Evolutionary conservation across 2,888 invertebrate genomes (phyloP).

Genomic region (Teinopalpus imperialis): DNA sequence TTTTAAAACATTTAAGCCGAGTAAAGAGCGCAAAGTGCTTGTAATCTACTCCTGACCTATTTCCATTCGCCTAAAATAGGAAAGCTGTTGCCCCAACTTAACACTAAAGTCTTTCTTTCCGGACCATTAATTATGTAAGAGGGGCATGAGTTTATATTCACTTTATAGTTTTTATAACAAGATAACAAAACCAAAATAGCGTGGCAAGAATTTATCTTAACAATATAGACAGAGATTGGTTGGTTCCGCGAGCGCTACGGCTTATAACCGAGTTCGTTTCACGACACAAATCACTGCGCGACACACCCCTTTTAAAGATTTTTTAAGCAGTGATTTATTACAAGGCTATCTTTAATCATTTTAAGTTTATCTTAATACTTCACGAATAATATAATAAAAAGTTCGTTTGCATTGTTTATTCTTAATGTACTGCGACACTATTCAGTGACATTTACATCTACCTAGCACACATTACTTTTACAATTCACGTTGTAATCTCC

Average conservation of each 20-base stretch:
- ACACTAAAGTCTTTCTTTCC: conserved; percentile 13
- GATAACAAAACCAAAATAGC: conserved; percentile 30
- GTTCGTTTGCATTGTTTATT: too few species aligned
- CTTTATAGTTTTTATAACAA: conserved; percentile 32
- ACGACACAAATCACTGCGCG: conserved; percentile 40
- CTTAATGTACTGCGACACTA: too few species aligned
- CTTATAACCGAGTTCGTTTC: conserved; percentile 25
- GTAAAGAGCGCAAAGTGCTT: conserved; percentile 20
- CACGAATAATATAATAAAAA: too few species aligned
- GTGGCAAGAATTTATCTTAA: conserved; percentile 49
- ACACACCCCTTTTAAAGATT: conserved; percentile 58
- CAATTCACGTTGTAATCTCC: conserved; percentile 12
- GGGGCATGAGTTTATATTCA: conserved; percentile 26
- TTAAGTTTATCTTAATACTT: conserved; percentile 7
- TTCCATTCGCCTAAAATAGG: conserved; percentile 25
- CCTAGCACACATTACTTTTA: conserved; percentile 4
- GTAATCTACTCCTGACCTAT: conserved; percentile 25
- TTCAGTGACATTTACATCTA: neutral
- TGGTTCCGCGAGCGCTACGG: neutral
- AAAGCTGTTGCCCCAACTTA: conserved; percentile 23
- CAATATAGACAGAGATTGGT: conserved; percentile 39
- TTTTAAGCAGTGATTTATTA: conserved; percentile 29
- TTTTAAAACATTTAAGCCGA: conserved; percentile 21
- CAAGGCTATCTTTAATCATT: conserved; percentile 6
- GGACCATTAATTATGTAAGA: conserved; percentile 26